Evolutionary conservation across 2,797 vertebrate species (phyloP).

Genomic region (Sebastes matsubarae): DNA sequence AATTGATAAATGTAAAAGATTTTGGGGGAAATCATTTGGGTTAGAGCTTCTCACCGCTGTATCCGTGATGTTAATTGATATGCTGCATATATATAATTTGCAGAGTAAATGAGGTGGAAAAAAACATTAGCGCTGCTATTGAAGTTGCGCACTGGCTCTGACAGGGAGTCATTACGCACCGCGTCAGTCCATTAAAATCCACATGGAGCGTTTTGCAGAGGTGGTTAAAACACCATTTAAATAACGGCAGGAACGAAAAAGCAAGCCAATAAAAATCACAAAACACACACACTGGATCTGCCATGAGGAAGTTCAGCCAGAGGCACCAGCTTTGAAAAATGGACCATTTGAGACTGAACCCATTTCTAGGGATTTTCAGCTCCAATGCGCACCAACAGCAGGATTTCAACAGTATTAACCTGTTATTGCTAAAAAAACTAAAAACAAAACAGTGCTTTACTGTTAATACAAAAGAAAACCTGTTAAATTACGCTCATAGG

Average conservation of each 20-base stretch:
- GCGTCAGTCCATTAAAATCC: slow-evolving; percentile 76
- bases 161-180: slow-evolving; percentile 70
- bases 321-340: slow-evolving; percentile 26
- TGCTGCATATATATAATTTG: slow-evolving; percentile 54
- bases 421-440: too few species aligned
- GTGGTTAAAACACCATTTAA: slow-evolving; percentile 66
- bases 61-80: slow-evolving; percentile 54
- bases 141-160: slow-evolving; percentile 47
- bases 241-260: slow-evolving; percentile 55
- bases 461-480: too few species aligned
- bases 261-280: slow-evolving; percentile 59
- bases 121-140: slow-evolving; percentile 56
- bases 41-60: slow-evolving; percentile 10
- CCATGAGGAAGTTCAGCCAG: not conserved
- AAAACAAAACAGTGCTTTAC: too few species aligned
- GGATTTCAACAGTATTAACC: too few species aligned
- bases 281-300: not conserved
- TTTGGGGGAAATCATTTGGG: slow-evolving; percentile 25
- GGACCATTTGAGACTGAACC: slow-evolving; percentile 29
- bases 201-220: slow-evolving; percentile 66
- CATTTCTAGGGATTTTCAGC: slow-evolving; percentile 35
- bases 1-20: slow-evolving; percentile 43
- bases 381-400: slow-evolving; percentile 14
- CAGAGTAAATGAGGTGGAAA: slow-evolving; percentile 63
- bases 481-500: too few species aligned